Conservation (phyloP, 2,888 invertebrate genomes). For the Ectropis crepuscularia region DNA sequence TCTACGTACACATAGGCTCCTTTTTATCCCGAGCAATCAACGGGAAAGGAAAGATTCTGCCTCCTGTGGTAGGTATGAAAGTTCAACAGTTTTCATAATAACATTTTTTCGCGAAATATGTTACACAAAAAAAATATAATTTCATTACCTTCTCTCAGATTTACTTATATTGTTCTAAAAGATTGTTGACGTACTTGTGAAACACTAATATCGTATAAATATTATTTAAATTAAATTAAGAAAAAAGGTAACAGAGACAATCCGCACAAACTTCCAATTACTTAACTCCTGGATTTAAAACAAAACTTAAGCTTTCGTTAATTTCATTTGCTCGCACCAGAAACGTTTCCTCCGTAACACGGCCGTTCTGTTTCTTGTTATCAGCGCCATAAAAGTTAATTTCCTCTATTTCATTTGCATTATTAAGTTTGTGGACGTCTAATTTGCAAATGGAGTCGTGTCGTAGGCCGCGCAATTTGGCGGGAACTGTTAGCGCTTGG, state of each 20-base stretch:
- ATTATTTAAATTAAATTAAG: not conserved
- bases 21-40: no score
- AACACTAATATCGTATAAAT: no score
- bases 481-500: conserved; percentile 62
- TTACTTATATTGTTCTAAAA: no score
- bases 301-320: conserved; percentile 52
- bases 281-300: conserved; percentile 47
- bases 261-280: conserved; percentile 48
- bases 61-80: no score
- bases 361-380: conserved; percentile 33
- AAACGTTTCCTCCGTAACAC: conserved; percentile 28
- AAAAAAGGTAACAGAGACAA: conserved; percentile 14
- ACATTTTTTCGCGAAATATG: no score
- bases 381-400: conserved; percentile 37
- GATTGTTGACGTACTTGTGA: no score
- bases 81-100: no score
- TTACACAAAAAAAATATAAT: no score
- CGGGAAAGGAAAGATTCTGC: no score
- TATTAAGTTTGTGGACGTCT: conserved; percentile 58
- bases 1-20: no score
- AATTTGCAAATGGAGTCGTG: conserved; percentile 83
- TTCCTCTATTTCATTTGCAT: conserved; percentile 39
- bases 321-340: conserved; percentile 50
- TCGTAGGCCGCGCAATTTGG: conserved; percentile 77
- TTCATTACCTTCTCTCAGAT: no score